Evolutionary conservation across 2,113 vertebrate species (phyloP).

Genomic region (Clarias batrachus): DNA sequence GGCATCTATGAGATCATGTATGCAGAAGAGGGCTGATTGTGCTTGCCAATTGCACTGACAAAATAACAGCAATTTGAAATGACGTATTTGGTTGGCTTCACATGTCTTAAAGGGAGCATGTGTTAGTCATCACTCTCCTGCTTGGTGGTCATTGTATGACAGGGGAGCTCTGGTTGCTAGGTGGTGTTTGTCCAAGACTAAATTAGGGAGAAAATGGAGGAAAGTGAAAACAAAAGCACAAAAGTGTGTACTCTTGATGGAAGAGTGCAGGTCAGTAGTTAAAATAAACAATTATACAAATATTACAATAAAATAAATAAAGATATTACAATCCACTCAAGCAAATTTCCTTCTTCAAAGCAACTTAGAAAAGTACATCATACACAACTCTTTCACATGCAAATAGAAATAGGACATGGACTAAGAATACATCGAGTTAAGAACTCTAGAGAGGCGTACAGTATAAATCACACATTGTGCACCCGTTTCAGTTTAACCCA

Average conservation of each 20-base stretch:
- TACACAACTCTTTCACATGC: neutral
- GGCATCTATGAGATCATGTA: neutral
- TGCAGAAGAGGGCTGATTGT: neutral
- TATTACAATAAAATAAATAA: neutral
- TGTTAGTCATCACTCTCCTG: neutral
- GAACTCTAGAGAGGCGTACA: too few relatives aligned
- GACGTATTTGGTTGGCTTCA: neutral
- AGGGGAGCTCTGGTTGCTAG: neutral
- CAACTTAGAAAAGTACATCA: neutral
- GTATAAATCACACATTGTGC: slow-evolving; percentile 14
- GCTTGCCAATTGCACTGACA: neutral
- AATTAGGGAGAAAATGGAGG: neutral
- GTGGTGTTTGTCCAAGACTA: neutral
- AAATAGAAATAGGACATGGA: neutral
- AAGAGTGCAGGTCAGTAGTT: neutral
- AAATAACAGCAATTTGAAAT: neutral
- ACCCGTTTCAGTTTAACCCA: slow-evolving; percentile 29
- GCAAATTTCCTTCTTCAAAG: neutral
- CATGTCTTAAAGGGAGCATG: neutral
- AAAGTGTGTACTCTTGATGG: neutral
- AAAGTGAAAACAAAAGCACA: neutral
- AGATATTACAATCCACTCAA: neutral
- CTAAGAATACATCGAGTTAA: neutral
- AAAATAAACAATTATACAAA: neutral
- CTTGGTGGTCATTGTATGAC: neutral